Evolutionary conservation across 2,888 invertebrate species (phyloP).

Genomic region (Onthophagus sagittarius): DNA sequence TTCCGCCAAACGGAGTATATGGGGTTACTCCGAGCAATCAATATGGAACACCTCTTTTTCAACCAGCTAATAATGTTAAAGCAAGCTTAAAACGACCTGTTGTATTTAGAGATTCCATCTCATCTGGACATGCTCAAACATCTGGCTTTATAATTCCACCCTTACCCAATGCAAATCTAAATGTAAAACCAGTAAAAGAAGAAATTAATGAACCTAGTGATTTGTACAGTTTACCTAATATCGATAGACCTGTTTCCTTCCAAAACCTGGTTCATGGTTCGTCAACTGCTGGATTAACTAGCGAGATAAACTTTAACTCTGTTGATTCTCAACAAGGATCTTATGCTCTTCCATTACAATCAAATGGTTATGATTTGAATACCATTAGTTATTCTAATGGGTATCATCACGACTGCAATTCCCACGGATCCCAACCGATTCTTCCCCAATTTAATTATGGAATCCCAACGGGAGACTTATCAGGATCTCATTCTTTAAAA

Average conservation of each 20-base stretch:
- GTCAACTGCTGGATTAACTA: constrained; percentile 32
- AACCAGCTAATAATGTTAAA: constrained; percentile 38
- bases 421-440: constrained; percentile 40
- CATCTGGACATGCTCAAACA: constrained; percentile 63
- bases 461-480: constrained; percentile 47
- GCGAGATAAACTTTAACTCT: constrained; percentile 30
- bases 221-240: constrained; percentile 54
- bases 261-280: constrained; percentile 43
- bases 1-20: constrained; percentile 59
- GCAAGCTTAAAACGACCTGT: constrained; percentile 59
- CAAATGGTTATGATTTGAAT: constrained; percentile 16
- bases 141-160: constrained; percentile 67
- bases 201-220: constrained; percentile 53
- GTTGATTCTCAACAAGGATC: constrained; percentile 43
- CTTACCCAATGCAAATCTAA: constrained; percentile 48
- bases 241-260: constrained; percentile 51
- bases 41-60: constrained; percentile 46
- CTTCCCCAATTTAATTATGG: constrained; percentile 42
- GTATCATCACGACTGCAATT: constrained; percentile 39
- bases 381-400: constrained; percentile 20
- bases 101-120: constrained; percentile 71
- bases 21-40: constrained; percentile 57
- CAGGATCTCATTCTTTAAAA: constrained; percentile 41
- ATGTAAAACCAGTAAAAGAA: constrained; percentile 39
- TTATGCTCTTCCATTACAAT: constrained; percentile 47